phyloP scores from a whole-genome alignment of 2,888 invertebrate species.

The Cheilosia pagana region DNA sequence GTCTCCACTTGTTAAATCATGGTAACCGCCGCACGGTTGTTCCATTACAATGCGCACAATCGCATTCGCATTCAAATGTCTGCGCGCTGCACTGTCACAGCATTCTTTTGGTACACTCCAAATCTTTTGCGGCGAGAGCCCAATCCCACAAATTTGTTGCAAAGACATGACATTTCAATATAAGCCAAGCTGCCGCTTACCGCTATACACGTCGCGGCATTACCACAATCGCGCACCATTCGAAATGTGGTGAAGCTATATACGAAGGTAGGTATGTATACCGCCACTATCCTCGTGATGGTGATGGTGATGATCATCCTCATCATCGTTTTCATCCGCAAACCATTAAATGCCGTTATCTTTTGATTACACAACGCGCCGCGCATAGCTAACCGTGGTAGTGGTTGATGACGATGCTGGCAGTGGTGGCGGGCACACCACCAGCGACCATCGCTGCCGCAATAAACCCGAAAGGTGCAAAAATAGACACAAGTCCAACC shows the following conservation, averaged over 20 bases:
- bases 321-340: constrained; percentile 61
- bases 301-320: constrained; percentile 26
- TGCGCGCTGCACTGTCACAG: constrained; percentile 30
- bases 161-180: constrained; percentile 72
- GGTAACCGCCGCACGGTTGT: not conserved
- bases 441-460: constrained; percentile 35
- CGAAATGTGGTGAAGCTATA: not conserved
- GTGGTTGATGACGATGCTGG: constrained; percentile 37
- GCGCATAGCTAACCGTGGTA: constrained; percentile 59
- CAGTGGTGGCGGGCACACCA: constrained; percentile 1
- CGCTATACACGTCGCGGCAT: constrained; percentile 56
- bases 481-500: constrained; percentile 62
- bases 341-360: constrained; percentile 74
- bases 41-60: constrained; percentile 25
- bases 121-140: constrained; percentile 27
- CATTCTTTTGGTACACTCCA: constrained; percentile 31
- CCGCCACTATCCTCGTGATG: constrained; percentile 40
- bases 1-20: constrained; percentile 8
- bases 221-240: constrained; percentile 31
- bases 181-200: constrained; percentile 51
- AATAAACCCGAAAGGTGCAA: constrained; percentile 69
- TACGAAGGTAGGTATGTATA: not conserved
- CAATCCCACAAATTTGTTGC: constrained; percentile 58
- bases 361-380: constrained; percentile 73
- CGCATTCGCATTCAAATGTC: constrained; percentile 52